A percentile compares a stretch with the other conserved stretches of the same genome.
phyloP scores from a whole-genome alignment of 2,888 invertebrate genomes.

The Pristionchus entomophagus region DNA sequence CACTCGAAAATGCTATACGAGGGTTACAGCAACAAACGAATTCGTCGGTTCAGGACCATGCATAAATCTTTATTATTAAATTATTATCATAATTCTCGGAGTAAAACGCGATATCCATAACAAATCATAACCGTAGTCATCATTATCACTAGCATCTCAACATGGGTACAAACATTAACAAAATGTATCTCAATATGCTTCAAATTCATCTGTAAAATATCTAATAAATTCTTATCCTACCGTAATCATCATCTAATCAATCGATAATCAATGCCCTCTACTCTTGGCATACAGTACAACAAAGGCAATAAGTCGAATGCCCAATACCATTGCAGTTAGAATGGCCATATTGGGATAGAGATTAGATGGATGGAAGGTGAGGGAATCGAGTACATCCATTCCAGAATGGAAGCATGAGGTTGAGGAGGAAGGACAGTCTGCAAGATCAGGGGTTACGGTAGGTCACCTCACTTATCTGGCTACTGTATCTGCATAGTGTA shows the following conservation, averaged over 20 bases:
- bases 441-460: no score
- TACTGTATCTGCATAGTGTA: no score
- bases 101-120: no score
- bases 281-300: conserved; percentile 63
- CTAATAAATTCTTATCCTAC: neutral
- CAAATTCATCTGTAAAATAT: neutral
- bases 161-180: neutral
- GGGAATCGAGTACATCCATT: conserved; percentile 56
- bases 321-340: conserved; percentile 63
- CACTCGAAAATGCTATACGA: no score
- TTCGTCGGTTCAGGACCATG: no score
- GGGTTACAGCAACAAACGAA: no score
- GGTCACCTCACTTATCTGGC: no score
- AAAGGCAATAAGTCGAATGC: conserved; percentile 67
- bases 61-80: no score
- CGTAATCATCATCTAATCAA: no score
- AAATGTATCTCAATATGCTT: neutral
- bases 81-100: conserved; percentile 3
- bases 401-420: conserved; percentile 9
- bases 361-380: conserved; percentile 63
- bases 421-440: conserved; percentile 43
- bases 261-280: conserved; percentile 1
- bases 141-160: neutral
- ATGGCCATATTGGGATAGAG: conserved; percentile 60
- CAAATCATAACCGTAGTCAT: neutral